Base-by-base conservation (phyloP, 2,113 vertebrate genomes). In the Collichthys lucidus region DNA sequence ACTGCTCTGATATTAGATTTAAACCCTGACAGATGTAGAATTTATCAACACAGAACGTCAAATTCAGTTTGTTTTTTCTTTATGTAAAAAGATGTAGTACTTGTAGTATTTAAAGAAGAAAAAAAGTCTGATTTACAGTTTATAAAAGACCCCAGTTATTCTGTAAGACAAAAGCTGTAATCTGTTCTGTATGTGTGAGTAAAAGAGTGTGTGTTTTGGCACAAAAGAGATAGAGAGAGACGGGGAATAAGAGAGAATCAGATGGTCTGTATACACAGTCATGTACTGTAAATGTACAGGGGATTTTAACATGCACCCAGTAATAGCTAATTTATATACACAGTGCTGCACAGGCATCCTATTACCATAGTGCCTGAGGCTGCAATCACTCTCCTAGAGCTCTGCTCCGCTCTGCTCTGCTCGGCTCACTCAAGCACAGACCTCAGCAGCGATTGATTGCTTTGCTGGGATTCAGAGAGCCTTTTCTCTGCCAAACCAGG, bases 391-490 rank as follows among this genome's bases (percentile, higher is more conserved):
- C 92, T 85, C 85, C 83, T 59, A 63, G 86, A 77, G 83, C 87
- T 74, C 62, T 19, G 88, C 84, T 82, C 77, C 70, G 84, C 86
- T 60, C 86, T n/a, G 77, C 90, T 80, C 86, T 71, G 89, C 85
- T 71, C 84, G 79, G 89, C 91, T 92, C 93, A 80, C 94, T 94
- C 91, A 90, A 90, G 93, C 94, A 88, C 91, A 89, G 92, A 93
- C 90, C 91, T 91, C 91, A 91, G 93, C 92, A 87, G 89, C 91
- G 86, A 95, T 93, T 94, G 95, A 95, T 95, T 95, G 93, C 92
- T 89, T 94, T 93, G 91, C 93, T 93, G 92, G 89, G 93, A 92
- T 92, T 83, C 89, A 88, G 84, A 91, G 81, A 92, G 92, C 86
- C 91, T 93, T 94, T 89, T 93, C 91, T 91, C 90, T 92, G 93